Base-by-base conservation (phyloP, 35 echinoderm and acorn worm genomes). In the Apostichopus japonicus region DNA sequence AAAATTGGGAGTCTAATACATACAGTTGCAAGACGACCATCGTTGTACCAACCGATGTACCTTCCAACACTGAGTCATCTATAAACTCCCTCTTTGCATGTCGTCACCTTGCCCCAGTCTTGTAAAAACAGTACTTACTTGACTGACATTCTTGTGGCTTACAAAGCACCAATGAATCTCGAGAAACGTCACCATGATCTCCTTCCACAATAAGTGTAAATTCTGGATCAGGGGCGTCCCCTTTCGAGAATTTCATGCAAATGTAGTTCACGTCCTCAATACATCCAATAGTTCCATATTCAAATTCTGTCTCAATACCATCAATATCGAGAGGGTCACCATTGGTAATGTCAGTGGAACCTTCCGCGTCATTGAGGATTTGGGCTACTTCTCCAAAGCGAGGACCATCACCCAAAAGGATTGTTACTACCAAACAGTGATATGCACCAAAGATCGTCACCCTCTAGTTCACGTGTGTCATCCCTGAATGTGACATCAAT, bases 181-280 rank as follows among this genome's bases (percentile, higher is more conserved):
- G 70, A 54, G 27, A 65, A 25, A 79, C 57, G 55, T 91, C 72
- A 22, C 89, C 89, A 21, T 72, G 71, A 1, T 44, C 89, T 2
- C 16, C 54, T 16, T 73, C 22, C 10, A 90, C 75, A 23, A 92
- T 86, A 44, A 97, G 83, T 81, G 79, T 88, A 33, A 88, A 97
- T 70, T 97, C 94, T 16, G 96, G 96, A 5, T 93, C 63, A 16
- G 96, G 93, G 44, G 73, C 92, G 33, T 92, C 77, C 24, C 96
- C 93, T 79, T 92, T 94, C 19, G 91, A 91, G 93, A 97, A 97
- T 86, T 97, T 93, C 75, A 92, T 91, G 77, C 96, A 97, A 4
- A 97, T 62, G 80, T 94, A 97, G 13, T 27, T 15, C 4, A 82
- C 96, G 61, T 86, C 92, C 0, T 97, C 93, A 56, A 83, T 91